These are phyloP conservation scores for Pararge aegeria DNA, from an alignment of 1,140 invertebrate species.

Conservation along the genomic window DNA sequence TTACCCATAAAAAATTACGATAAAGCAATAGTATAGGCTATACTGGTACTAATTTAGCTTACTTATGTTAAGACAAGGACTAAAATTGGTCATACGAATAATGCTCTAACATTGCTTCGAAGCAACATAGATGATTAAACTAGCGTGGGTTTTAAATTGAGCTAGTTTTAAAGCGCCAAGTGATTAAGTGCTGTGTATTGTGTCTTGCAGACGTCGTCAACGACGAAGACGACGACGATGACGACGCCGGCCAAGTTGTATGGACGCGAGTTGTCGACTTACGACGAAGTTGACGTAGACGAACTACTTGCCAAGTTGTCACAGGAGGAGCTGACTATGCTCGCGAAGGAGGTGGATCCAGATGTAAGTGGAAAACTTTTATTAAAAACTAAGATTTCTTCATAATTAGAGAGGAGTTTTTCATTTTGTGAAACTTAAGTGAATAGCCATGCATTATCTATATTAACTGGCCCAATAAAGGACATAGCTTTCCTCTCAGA, in stretches of 20 bases:
- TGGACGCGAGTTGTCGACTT: slow-evolving; percentile 95
- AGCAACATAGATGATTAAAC: no score
- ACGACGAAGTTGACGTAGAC: slow-evolving; percentile 98
- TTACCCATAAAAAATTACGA: not conserved
- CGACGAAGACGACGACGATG: slow-evolving; percentile 92
- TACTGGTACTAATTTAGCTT: not conserved
- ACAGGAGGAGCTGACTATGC: slow-evolving; percentile 96
- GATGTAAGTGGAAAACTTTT: slow-evolving; percentile 89
- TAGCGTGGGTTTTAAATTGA: not conserved
- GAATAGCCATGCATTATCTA: no score
- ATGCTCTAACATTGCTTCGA: no score
- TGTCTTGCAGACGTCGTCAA: slow-evolving; percentile 88
- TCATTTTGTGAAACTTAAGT: no score
- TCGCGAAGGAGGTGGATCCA: slow-evolving; percentile 99
- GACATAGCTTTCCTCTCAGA: no score
- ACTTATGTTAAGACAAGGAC: not conserved
- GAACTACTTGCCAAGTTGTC: slow-evolving; percentile 96
- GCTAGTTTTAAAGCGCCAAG: not conserved
- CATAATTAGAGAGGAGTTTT: no score
- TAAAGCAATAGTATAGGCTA: not conserved
- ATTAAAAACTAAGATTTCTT: no score
- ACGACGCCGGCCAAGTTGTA: slow-evolving; percentile 94
- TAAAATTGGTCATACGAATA: no score
- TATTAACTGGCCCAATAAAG: no score
- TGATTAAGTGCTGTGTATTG: slow-evolving; percentile 49